Evolutionary conservation across 2,888 invertebrate species (phyloP).

Genomic region (Caenorhabditis sp.): DNA sequence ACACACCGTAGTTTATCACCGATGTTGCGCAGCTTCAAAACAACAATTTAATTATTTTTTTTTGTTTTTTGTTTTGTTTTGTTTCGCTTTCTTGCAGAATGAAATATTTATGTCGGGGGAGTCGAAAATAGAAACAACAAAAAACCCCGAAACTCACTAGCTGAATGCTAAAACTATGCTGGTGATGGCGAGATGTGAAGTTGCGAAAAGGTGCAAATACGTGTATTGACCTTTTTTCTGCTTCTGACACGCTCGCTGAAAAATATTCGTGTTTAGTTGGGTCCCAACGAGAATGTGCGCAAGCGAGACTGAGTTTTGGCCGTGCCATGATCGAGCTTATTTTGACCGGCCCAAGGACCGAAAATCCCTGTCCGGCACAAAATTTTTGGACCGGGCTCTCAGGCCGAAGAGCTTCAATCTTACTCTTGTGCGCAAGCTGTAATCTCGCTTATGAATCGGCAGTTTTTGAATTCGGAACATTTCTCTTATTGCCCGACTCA

Average conservation of each 20-base stretch:
- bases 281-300: too few relatives aligned
- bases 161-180: slow-evolving; percentile 45
- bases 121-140: not conserved
- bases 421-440: too few relatives aligned
- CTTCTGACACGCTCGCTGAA: not conserved
- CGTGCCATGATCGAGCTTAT: too few relatives aligned
- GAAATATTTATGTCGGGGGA: not conserved
- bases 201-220: slow-evolving; percentile 44
- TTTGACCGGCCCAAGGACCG: too few relatives aligned
- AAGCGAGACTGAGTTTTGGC: too few relatives aligned
- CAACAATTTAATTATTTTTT: not conserved
- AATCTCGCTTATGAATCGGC: too few relatives aligned
- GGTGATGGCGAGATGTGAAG: slow-evolving; percentile 26
- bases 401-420: too few relatives aligned
- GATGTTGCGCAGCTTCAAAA: slow-evolving; percentile 53
- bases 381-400: too few relatives aligned
- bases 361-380: too few relatives aligned
- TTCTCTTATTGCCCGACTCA: slow-evolving; percentile 10
- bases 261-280: not conserved
- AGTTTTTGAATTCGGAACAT: not conserved
- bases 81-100: not conserved
- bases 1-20: slow-evolving; percentile 63
- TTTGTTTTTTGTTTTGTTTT: slow-evolving; percentile 1
- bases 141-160: slow-evolving; percentile 30
- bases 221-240: slow-evolving; percentile 34